Base-by-base conservation (phyloP, 2,113 vertebrate species). In the Vombatus ursinus region DNA sequence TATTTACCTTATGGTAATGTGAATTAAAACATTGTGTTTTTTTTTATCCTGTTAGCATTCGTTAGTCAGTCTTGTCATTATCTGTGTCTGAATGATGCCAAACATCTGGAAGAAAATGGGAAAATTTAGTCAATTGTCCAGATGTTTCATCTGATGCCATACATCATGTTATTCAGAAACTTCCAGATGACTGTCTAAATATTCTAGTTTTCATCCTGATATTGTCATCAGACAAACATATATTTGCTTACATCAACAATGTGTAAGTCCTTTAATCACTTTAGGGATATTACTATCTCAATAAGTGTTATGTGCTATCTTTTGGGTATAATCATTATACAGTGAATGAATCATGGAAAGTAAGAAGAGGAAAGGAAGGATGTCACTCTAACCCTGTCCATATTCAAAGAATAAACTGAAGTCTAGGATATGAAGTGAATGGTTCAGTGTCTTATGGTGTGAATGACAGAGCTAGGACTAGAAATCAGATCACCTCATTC, bases 31-130 rank as follows among this genome's bases (percentile, higher is more conserved):
- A 92, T 54, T 53, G 0, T 92, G 50, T 54, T 49, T 49, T 92
- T 3, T 22, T 89, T 95, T 91, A 91, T 89, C 37, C 53, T 93
- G 51, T 95, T 92, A 77, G 49, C 57, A n/a, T 96, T 50, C 52
- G 5, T 52, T 23, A 89, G 54, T 68, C 89, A 77, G 48, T 90
- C 48, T 31, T 90, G 49, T 47, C n/a, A 52, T 84, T 91, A 91
- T 93, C 52, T 92, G 0, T 48, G 52, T 12, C 94, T 93, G 31
- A 14, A 68, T 90, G 91, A 96, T 93, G 25, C 31, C 49, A 91
- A 96, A 91, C 16, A 96, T 26, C 52, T 97, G 93, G 26, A 52
- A n/a, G 52, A 50, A 94, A 97, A 44, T 47, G 57, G n/a, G 95
- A 51, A 96, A 25, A 57, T 92, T 68, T 52, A 61, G 57, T 77